phyloP scores from a whole-genome alignment of 2,888 invertebrate genomes.

The Tiliacea citrago region DNA sequence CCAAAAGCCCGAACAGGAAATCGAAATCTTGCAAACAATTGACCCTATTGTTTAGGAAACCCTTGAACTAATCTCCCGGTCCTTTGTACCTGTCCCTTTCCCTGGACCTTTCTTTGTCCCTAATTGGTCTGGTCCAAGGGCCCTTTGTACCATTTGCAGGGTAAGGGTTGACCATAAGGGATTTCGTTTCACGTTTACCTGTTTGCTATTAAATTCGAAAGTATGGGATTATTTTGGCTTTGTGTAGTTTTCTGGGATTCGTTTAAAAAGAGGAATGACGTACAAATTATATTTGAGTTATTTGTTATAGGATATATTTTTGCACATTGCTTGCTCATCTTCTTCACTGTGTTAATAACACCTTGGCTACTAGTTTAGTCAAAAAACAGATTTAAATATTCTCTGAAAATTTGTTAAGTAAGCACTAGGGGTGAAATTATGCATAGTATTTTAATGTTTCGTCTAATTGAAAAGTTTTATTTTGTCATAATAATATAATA shows the following conservation, averaged over 20 bases:
- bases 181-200: slow-evolving; percentile 63
- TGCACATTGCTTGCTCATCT: no score
- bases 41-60: slow-evolving; percentile 69
- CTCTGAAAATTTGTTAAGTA: no score
- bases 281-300: no score
- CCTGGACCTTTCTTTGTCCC: slow-evolving; percentile 64
- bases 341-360: no score
- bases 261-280: no score
- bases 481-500: no score
- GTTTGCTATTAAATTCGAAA: slow-evolving; percentile 57
- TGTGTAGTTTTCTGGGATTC: slow-evolving; percentile 12
- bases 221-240: slow-evolving; percentile 42
- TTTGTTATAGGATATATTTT: no score
- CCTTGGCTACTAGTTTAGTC: no score
- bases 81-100: slow-evolving; percentile 62
- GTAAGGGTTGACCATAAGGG: slow-evolving; percentile 64
- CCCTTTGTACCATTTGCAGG: slow-evolving; percentile 58
- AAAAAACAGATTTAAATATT: no score
- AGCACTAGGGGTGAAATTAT: no score
- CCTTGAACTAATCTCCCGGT: slow-evolving; percentile 66
- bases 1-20: slow-evolving; percentile 65
- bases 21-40: slow-evolving; percentile 67
- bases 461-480: no score
- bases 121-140: slow-evolving; percentile 63
- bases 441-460: no score